Conservation (phyloP, 2,797 vertebrate species). For the Propithecus perrieri region DNA sequence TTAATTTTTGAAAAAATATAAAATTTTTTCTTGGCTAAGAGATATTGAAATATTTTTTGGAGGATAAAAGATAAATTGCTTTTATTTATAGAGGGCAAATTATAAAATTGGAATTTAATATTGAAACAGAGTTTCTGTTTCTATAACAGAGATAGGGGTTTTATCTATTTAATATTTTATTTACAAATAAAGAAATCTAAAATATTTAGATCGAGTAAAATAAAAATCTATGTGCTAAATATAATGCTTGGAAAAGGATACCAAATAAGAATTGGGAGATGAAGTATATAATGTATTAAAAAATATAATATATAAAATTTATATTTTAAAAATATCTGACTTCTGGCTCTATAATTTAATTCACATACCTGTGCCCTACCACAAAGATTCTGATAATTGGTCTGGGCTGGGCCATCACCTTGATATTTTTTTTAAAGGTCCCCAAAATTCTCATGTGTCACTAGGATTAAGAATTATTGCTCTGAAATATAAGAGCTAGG, state of each 20-base stretch:
- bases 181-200: not conserved
- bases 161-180: not conserved
- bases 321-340: not conserved
- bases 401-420: not conserved
- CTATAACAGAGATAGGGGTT: not conserved
- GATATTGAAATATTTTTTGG: not conserved
- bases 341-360: not conserved
- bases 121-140: not conserved
- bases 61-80: not conserved
- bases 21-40: not conserved
- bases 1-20: not conserved
- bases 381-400: not conserved
- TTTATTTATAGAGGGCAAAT: slow-evolving; percentile 20
- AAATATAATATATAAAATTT: not conserved
- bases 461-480: not conserved
- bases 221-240: not conserved
- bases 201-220: not conserved
- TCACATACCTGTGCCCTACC: not conserved
- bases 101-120: not conserved
- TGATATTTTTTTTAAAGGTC: not conserved
- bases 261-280: not conserved
- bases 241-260: not conserved
- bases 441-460: not conserved
- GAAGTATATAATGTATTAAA: not conserved
- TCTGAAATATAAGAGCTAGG: not conserved